Evolutionary conservation across 2,888 invertebrate genomes (phyloP), one percentile per base, ranked within the genome.

Genomic region (Ichneumoninae sp.): DNA sequence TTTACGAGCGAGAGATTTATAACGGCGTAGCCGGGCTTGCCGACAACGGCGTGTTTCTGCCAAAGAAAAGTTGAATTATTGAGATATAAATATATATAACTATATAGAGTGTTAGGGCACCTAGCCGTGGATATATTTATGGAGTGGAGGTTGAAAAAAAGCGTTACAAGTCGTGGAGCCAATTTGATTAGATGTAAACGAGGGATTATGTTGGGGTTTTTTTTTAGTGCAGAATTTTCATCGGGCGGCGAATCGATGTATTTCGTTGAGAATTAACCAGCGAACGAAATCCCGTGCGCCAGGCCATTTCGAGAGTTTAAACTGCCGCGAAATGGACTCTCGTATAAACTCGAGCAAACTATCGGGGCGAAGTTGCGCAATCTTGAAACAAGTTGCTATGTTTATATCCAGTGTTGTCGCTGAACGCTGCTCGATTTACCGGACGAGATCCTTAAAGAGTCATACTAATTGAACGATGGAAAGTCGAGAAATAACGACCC

Each of bases 401-500:
- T 54, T n/a, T 54, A 54, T 10, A 26, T 30, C 36, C 13, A 54
- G 60, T 57, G 60, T 70, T 54, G 44, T 44, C 70, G 54, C 30
- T 36, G 33, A 75, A 57, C 8, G 50, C 72, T 80, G 44, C 66
- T 77, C 80, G 77, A 77, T 80, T 77, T 40, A 68, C 68, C 22
- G 36, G 47, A 33, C 47, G 85, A 83, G 81, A 88, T 72, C 87
- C 90, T 90, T 91, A 90, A 90, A 91, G 81, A 89, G 90, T 87
- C 87, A 68, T 88, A 90, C 90, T 90, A 90, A 90, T 90, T 91
- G 91, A 90, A 89, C 89, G 89, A 91, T 91, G 88, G 90, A 90
- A 90, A 90, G 88, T 88, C 85, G 84, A 89, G 86, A 88, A 87
- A 87, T 85, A 87, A 88, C 89, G 88, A 89, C 86, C 47, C 65